A percentile compares a stretch with the other conserved stretches of the same genome.
Conservation (phyloP, 2,888 invertebrate species). For the Drosophila paranaensis region DNA sequence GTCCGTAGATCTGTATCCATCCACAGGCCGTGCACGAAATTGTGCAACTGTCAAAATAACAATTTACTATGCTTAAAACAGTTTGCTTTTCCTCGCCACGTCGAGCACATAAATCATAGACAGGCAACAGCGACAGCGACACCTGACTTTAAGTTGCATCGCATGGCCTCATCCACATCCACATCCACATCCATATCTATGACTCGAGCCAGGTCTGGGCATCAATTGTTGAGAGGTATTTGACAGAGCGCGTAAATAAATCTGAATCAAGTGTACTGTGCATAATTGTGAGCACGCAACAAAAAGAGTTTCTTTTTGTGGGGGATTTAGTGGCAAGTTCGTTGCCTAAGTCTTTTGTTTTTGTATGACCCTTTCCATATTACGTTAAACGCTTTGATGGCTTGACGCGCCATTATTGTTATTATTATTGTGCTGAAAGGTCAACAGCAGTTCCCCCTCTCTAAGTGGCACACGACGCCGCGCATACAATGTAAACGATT, state of each 20-base stretch:
- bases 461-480: slow-evolving; percentile 71
- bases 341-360: slow-evolving; percentile 79
- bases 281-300: slow-evolving; percentile 58
- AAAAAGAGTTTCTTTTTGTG: slow-evolving; percentile 26
- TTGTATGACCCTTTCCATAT: slow-evolving; percentile 52
- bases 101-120: slow-evolving; percentile 63
- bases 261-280: slow-evolving; percentile 48
- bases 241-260: slow-evolving; percentile 52
- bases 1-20: slow-evolving; percentile 70
- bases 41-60: slow-evolving; percentile 80
- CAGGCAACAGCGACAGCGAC: slow-evolving; percentile 9
- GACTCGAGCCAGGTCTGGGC: slow-evolving; percentile 8
- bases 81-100: slow-evolving; percentile 46
- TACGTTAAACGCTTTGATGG: slow-evolving; percentile 50
- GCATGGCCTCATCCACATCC: slow-evolving; percentile 16
- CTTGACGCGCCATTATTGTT: slow-evolving; percentile 38
- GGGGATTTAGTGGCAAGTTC: slow-evolving; percentile 62
- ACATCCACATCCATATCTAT: slow-evolving; percentile 24
- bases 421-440: slow-evolving; percentile 56
- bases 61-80: slow-evolving; percentile 65
- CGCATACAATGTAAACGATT: slow-evolving; percentile 71
- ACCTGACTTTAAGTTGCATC: slow-evolving; percentile 40
- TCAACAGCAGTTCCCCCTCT: slow-evolving; percentile 64
- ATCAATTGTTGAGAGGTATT: slow-evolving; percentile 40
- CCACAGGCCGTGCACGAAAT: slow-evolving; percentile 66